A percentile compares a stretch with the other conserved stretches of the same genome.
phyloP scores from a whole-genome alignment of 2,797 vertebrate genomes.

The Sarcoramphus papa region DNA sequence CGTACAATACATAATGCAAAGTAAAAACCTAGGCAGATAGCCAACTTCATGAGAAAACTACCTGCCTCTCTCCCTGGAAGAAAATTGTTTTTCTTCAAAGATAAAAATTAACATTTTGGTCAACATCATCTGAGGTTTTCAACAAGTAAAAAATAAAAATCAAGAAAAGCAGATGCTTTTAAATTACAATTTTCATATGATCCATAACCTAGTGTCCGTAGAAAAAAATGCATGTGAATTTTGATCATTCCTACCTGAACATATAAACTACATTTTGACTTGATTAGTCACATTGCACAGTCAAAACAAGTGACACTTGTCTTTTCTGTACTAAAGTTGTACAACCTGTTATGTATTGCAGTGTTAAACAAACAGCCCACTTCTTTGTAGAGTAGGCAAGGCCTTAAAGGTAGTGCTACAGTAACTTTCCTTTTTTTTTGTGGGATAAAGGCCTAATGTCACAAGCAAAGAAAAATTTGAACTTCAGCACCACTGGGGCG shows the following conservation, averaged over 20 bases:
- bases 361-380: not conserved
- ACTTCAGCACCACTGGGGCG: not conserved
- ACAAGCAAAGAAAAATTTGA: not conserved
- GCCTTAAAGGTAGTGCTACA: not conserved
- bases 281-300: not conserved
- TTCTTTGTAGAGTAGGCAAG: not conserved
- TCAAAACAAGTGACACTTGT: not conserved
- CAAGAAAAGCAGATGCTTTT: not conserved
- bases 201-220: not conserved
- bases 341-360: not conserved
- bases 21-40: not conserved
- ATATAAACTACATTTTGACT: not conserved
- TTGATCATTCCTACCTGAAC: not conserved
- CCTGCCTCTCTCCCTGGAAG: not conserved
- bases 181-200: not conserved
- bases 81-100: not conserved
- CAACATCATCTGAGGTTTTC: not conserved
- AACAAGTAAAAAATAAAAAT: not conserved
- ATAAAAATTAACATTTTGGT: not conserved
- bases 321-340: not conserved
- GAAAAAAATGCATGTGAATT: not conserved
- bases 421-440: not conserved
- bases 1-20: not conserved
- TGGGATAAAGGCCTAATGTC: not conserved
- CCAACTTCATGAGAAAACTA: not conserved